Evolutionary conservation across 2,888 invertebrate genomes (phyloP).

Genomic region (Artemia sp.): DNA sequence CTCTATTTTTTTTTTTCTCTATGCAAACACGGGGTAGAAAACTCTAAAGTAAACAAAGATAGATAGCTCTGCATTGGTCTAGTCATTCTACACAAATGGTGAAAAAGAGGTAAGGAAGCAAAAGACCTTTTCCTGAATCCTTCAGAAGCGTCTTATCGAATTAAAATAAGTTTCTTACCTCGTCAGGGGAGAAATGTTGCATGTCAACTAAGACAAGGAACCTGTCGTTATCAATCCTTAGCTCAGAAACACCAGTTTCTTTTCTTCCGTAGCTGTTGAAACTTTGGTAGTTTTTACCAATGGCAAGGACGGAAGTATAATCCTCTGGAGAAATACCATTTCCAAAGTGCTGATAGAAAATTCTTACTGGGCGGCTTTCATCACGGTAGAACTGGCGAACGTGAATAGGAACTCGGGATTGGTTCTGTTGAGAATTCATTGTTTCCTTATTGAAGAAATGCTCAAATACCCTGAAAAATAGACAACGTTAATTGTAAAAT

Average conservation of each 20-base stretch:
- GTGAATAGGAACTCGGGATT: neutral
- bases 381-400: constrained; percentile 15
- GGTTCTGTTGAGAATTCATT: neutral
- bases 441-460: neutral
- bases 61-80: too few species aligned
- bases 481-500: too few species aligned
- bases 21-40: too few species aligned
- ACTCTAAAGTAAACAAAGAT: too few species aligned
- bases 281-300: constrained; percentile 2
- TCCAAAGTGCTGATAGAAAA: constrained; percentile 3
- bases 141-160: too few species aligned
- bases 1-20: too few species aligned
- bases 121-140: too few species aligned
- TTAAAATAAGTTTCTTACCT: neutral
- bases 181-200: constrained; percentile 3
- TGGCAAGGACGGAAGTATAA: neutral
- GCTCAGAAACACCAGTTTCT: constrained; percentile 10
- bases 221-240: constrained; percentile 12
- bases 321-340: neutral
- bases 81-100: too few species aligned
- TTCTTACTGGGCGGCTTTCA: neutral
- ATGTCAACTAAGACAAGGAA: neutral
- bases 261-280: neutral
- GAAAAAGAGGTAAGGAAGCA: too few species aligned
- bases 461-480: too few species aligned